Percentiles rank a stretch among this genome's conserved stretches.
These are phyloP conservation scores for Nannoperca obscura DNA, from an alignment of 2,797 vertebrate species.

Conservation along the genomic window DNA sequence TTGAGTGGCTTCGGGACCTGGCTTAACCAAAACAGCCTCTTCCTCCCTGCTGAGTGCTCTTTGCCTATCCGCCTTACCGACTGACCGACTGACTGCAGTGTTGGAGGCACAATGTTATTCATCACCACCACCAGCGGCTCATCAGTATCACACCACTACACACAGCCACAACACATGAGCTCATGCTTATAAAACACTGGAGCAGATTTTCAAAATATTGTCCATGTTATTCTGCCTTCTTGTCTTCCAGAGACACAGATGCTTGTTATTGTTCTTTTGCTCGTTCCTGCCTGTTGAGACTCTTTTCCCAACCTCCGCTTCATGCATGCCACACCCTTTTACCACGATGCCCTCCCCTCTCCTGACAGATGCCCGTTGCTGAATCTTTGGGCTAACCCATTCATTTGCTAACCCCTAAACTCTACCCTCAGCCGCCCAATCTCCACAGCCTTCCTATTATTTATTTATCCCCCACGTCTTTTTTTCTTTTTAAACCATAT, in stretches of 20 bases:
- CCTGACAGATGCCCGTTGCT: slow-evolving; percentile 57
- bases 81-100: slow-evolving; percentile 39
- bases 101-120: slow-evolving; percentile 51
- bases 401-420: slow-evolving; percentile 70
- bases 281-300: slow-evolving; percentile 15
- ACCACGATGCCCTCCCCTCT: slow-evolving; percentile 54
- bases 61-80: slow-evolving; percentile 28
- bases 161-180: slow-evolving; percentile 58
- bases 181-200: slow-evolving; percentile 17
- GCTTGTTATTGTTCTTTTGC: slow-evolving; percentile 41
- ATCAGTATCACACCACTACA: slow-evolving; percentile 57
- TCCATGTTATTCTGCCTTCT: slow-evolving; percentile 12
- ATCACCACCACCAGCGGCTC: slow-evolving; percentile 44
- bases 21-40: slow-evolving; percentile 29
- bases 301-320: slow-evolving; percentile 38
- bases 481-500: slow-evolving; percentile 52
- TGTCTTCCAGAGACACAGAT: slow-evolving; percentile 10
- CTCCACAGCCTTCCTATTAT: slow-evolving; percentile 55
- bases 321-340: slow-evolving; percentile 53
- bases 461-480: slow-evolving; percentile 53
- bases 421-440: slow-evolving; percentile 51
- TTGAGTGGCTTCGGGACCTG: slow-evolving; percentile 45
- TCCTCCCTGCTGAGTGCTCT: slow-evolving; percentile 49
- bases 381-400: slow-evolving; percentile 57
- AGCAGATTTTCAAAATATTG: slow-evolving; percentile 47